Percentiles rank a stretch among this genome's conserved stretches.
Evolutionary conservation across 2,888 invertebrate species (phyloP).

Genomic region (Mythimna albipuncta): DNA sequence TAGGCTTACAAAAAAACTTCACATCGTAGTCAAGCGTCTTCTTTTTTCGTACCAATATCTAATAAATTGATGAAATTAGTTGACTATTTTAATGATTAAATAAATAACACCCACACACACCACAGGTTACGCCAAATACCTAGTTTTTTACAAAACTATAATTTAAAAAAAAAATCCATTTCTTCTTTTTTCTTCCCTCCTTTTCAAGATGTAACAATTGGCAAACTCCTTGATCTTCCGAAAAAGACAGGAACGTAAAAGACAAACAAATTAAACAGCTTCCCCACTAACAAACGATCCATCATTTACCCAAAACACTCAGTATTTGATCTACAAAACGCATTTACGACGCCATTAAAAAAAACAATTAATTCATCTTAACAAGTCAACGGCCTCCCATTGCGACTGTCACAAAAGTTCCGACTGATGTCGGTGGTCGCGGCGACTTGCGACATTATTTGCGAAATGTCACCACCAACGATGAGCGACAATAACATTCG

Average conservation of each 20-base stretch:
- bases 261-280: constrained; percentile 9
- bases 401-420: constrained; percentile 71
- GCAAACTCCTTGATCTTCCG: not conserved
- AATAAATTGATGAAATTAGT: too few species aligned
- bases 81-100: too few species aligned
- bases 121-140: too few species aligned
- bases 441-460: constrained; percentile 75
- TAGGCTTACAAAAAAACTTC: too few species aligned
- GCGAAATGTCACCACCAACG: constrained; percentile 82
- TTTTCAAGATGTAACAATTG: too few species aligned
- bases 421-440: constrained; percentile 74
- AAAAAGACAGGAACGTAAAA: not conserved
- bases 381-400: constrained; percentile 68
- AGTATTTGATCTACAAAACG: constrained; percentile 48
- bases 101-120: too few species aligned
- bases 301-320: constrained; percentile 43
- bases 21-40: too few species aligned
- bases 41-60: too few species aligned
- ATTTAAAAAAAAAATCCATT: not conserved
- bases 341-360: constrained; percentile 47
- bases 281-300: constrained; percentile 31
- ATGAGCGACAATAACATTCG: constrained; percentile 73
- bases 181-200: not conserved
- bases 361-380: constrained; percentile 66
- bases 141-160: too few species aligned